These are phyloP conservation scores for Temnopleurus reevesii DNA, from an alignment of 53 echinoderm and acorn worm genomes.

Conservation along the genomic window DNA sequence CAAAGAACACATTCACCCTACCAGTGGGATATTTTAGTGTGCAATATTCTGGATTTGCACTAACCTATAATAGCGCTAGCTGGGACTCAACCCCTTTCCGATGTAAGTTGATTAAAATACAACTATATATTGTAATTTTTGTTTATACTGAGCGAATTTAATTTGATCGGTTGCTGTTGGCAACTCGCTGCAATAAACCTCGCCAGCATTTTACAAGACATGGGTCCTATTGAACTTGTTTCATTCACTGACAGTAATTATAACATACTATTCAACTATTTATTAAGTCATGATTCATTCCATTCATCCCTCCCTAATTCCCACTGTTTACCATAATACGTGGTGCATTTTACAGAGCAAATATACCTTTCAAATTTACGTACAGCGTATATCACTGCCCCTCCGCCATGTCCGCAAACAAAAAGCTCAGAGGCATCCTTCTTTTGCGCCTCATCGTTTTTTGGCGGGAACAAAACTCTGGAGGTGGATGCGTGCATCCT, in stretches of 20 bases:
- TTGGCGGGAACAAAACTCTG: not conserved
- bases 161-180: too few species aligned
- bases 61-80: too few species aligned
- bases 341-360: slow-evolving; percentile 15
- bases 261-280: not conserved
- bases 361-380: slow-evolving; percentile 29
- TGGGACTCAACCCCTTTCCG: too few species aligned
- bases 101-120: too few species aligned
- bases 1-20: too few species aligned
- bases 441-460: not conserved
- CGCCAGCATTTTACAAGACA: not conserved
- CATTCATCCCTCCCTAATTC: not conserved
- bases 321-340: not conserved
- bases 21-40: too few species aligned
- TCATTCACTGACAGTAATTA: not conserved
- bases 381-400: slow-evolving; percentile 9
- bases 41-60: too few species aligned
- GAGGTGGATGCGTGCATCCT: not conserved
- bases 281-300: too few species aligned
- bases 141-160: too few species aligned
- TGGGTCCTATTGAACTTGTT: not conserved
- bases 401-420: slow-evolving; percentile 33
- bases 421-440: not conserved
- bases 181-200: too few species aligned
- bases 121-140: too few species aligned